Evolutionary conservation across 2,888 invertebrate species (phyloP), one percentile per base, ranked within the genome.

Genomic region (Ormyrus thymus): DNA sequence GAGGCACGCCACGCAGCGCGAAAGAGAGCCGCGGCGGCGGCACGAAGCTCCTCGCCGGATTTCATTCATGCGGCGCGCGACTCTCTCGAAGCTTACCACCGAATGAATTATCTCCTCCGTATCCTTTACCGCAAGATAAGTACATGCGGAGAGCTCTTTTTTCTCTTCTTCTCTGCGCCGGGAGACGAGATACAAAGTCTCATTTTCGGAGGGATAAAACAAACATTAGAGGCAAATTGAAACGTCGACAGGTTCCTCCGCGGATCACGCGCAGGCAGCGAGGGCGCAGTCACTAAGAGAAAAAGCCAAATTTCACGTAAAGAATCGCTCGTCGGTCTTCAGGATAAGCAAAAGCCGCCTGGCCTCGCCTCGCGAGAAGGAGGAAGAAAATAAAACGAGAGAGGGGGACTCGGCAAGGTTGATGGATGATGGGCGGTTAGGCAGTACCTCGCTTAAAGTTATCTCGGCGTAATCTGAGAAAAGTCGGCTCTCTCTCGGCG

Each of bases 401-500:
- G 76, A 10, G 61, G 1, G 59, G 76, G 46, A 75, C 71, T 81
- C 83, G 79, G 76, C 78, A 83, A 86, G 86, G 85, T 87, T 88
- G 89, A 89, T 89, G 87, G 88, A 89, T 89, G 88, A 89, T 86
- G 86, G 86, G 86, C 88, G 88, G 87, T 85, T 85, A 86, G 83
- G 83, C 83, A 84, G 84, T 83, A 86, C 85, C 86, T 84, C 83
- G 81, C 86, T 85, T 86, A 88, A 89, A 88, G 88, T 86, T 89
- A 89, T 89, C 89, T 85, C 83, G 15, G 29, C 70, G 89, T 89
- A 89, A 89, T 89, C 89, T 87, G 87, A 89, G 88, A 83, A 84
- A 80, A 82, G 29, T 29, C 29, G 29, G 82, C 82, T 83, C 83
- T 83, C 85, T 85, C 9, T 46, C 15, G 51, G 11, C 29, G 15